Evolutionary conservation across 2,888 invertebrate species (phyloP).

Genomic region (Drosophila hamatofila): DNA sequence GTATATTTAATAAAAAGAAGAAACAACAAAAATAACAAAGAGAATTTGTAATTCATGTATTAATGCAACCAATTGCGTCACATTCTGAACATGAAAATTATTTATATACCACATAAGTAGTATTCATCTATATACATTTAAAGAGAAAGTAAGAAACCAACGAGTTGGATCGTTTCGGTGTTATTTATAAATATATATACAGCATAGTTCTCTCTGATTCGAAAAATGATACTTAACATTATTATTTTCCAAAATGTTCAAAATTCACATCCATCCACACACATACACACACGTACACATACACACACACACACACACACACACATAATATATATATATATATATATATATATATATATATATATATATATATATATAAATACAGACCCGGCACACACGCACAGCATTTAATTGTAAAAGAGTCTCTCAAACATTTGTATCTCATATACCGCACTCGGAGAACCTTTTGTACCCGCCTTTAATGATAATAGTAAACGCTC

Average conservation of each 20-base stretch:
- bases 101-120: conserved; percentile 31
- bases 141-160: conserved; percentile 10
- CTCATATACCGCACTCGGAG: conserved; percentile 11
- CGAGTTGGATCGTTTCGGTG: conserved; percentile 15
- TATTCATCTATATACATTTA: conserved; percentile 43
- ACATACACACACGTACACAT: background rate
- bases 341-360: no score
- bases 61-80: conserved; percentile 42
- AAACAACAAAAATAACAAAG: conserved; percentile 3
- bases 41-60: conserved; percentile 40
- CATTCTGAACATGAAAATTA: conserved; percentile 17
- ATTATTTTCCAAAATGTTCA: background rate
- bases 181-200: conserved; percentile 1
- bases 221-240: background rate
- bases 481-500: conserved; percentile 15
- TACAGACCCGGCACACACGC: no score
- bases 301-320: background rate
- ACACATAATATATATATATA: no score
- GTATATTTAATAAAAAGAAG: conserved; percentile 61
- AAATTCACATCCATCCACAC: background rate
- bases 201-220: conserved; percentile 7
- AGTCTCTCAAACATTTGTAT: conserved; percentile 1
- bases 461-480: conserved; percentile 1
- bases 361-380: no score
- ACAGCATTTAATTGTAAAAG: background rate